phyloP scores from a whole-genome alignment of 2,888 invertebrate genomes.

The Lasioglossum morio region DNA sequence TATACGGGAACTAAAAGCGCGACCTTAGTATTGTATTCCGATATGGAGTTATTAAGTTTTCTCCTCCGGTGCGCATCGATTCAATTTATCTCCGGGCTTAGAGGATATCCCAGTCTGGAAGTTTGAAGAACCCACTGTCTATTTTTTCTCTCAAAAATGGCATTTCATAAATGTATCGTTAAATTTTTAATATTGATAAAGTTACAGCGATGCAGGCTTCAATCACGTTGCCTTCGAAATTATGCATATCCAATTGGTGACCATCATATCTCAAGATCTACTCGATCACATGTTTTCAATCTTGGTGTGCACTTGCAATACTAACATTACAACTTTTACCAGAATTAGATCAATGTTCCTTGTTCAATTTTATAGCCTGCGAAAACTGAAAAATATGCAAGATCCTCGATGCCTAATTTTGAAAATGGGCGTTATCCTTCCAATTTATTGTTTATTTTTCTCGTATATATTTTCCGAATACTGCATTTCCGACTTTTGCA shows the following conservation, averaged over 20 bases:
- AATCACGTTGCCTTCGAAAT: neutral
- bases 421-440: neutral
- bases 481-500: too few species aligned
- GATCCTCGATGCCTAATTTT: neutral
- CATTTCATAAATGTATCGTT: neutral
- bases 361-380: too few species aligned
- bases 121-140: neutral
- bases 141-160: neutral
- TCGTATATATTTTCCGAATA: too few species aligned
- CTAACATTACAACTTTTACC: too few species aligned
- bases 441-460: neutral
- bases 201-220: neutral
- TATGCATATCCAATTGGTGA: neutral
- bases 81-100: slow-evolving; percentile 1
- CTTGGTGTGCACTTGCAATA: neutral
- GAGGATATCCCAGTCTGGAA: neutral
- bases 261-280: neutral
- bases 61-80: neutral
- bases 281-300: neutral
- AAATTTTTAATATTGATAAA: neutral
- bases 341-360: neutral
- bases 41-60: slow-evolving; percentile 10
- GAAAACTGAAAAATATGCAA: neutral
- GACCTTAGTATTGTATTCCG: slow-evolving; percentile 16
- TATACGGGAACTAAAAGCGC: neutral